Evolutionary conservation across 2,113 vertebrate genomes (phyloP).

Genomic region (Chaetodon auriga): DNA sequence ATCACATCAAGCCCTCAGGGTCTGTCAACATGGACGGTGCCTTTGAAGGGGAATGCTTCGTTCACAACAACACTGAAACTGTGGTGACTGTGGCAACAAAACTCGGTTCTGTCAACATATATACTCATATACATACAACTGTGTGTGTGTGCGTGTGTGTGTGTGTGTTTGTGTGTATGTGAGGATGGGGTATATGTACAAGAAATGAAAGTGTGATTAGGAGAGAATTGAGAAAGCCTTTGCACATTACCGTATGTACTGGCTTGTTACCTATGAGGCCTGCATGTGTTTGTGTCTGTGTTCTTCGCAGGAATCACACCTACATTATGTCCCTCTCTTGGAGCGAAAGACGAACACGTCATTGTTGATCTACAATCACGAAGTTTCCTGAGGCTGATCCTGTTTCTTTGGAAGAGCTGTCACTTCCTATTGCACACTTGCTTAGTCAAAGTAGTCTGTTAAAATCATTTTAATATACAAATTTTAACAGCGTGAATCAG

Average conservation of each 20-base stretch:
- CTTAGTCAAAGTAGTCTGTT: slow-evolving; percentile 28
- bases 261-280: background rate
- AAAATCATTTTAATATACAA: slow-evolving; percentile 16
- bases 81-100: slow-evolving; percentile 8
- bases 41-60: slow-evolving; percentile 15
- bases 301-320: background rate
- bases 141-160: background rate
- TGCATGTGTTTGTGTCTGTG: background rate
- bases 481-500: background rate
- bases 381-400: slow-evolving; percentile 36
- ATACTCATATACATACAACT: background rate
- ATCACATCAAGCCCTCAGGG: background rate
- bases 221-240: background rate
- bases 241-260: background rate
- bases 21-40: slow-evolving; percentile 12
- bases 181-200: background rate
- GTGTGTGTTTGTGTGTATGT: background rate
- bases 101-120: background rate
- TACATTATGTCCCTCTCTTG: background rate
- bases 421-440: slow-evolving; percentile 10
- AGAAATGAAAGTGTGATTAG: background rate
- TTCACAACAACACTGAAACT: slow-evolving; percentile 22
- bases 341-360: slow-evolving; percentile 35
- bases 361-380: slow-evolving; percentile 21
- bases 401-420: slow-evolving; percentile 36